Percentiles rank a stretch among this genome's conserved stretches.
These are phyloP conservation scores for Pachypeltis micranthus DNA, from an alignment of 1,140 invertebrate species.

Conservation along the genomic window DNA sequence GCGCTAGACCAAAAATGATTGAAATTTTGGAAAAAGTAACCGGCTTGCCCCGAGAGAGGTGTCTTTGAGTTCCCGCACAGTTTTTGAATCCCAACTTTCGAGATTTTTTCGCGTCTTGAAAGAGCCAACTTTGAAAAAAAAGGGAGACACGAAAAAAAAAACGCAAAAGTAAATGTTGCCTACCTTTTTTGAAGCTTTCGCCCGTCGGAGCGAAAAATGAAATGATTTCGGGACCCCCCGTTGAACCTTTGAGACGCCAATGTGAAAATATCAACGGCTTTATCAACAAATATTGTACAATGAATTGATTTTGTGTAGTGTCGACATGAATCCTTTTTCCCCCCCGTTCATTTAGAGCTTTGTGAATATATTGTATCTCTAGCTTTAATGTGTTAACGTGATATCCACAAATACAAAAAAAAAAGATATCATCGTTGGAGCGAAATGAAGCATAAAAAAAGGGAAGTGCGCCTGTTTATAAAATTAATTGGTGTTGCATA, in stretches of 20 bases:
- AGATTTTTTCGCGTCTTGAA: no score
- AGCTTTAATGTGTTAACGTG: no score
- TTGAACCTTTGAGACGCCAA: not conserved
- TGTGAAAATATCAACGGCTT: not conserved
- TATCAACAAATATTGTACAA: not conserved
- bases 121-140: no score
- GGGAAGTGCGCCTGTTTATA: no score
- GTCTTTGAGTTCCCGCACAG: no score
- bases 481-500: no score
- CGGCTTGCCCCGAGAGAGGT: no score
- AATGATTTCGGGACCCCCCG: no score
- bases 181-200: not conserved
- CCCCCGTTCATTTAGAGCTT: not conserved
- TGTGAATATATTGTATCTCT: not conserved
- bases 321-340: not conserved
- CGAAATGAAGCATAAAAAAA: not conserved
- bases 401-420: not conserved
- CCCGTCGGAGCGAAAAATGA: not conserved
- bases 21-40: not conserved
- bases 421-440: not conserved
- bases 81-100: no score
- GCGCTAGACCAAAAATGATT: not conserved
- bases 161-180: not conserved
- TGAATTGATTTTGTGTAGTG: not conserved
- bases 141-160: no score